Evolutionary conservation across 2,888 invertebrate genomes (phyloP), one percentile per base, ranked within the genome.

Genomic region (Sipha maydis): DNA sequence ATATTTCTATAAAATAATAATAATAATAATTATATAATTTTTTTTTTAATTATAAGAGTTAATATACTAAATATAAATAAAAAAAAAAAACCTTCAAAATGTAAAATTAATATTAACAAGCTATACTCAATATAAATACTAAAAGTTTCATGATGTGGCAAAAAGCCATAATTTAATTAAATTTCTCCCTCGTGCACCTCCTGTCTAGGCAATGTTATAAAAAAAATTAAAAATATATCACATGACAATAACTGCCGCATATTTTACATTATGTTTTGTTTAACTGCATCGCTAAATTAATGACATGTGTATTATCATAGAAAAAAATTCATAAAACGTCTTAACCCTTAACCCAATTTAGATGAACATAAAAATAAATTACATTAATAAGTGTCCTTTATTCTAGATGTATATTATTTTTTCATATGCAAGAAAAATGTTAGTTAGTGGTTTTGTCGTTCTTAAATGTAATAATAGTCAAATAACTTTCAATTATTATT

Each of bases 211-310:
- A n/a, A 61, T 61, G 61, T 67, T 19, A 38, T 31, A 80, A 34
- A 61, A 79, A 61, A 78, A 79, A 9, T 34, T 80, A 38, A 25
- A 80, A 61, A 61, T 61, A 56, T 56, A 80, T 67, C 79, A 67
- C 61, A 17, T 56, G 14, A 34, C 14, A 79, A 79, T 79, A 79
- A 56, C 67, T 67, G n/a, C 28, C 67, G n/a, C 67, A 67, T 67
- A 67, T 61, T 34, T 56, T 8, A 61, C 34, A 61, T 80, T 25
- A 38, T 80, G 79, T 80, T 80, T 80, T 80, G 56, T 61, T 80
- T 79, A 14, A 79, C 56, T 8, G n/a, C 67, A 67, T 67, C 78
- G 31, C 54, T 78, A 48, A 77, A 77, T 48, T 77, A 77, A 77
- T 77, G 78, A 78, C 54, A 79, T 56, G 54, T n/a, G 67, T 67